Conservation (phyloP, 2,113 vertebrate species). For the Vicugna pacos region DNA sequence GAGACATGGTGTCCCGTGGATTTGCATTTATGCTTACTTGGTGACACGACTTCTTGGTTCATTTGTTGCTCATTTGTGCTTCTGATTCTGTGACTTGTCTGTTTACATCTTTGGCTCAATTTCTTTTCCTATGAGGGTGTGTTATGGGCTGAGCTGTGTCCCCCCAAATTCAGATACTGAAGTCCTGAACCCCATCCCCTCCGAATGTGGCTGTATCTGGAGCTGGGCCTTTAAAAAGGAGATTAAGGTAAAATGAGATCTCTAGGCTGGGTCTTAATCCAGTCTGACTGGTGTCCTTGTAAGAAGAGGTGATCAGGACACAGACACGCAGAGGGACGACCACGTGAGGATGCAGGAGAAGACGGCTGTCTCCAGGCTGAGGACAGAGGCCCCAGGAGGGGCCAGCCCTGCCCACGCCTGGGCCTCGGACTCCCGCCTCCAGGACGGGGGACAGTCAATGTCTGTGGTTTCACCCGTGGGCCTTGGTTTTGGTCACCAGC, state of each 20-base stretch:
- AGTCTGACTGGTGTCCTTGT: accelerated
- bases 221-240: accelerated
- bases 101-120: not conserved
- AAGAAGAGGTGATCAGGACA: not conserved
- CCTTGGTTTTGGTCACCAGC: not conserved
- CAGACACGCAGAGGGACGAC: not conserved
- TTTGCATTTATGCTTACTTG: accelerated
- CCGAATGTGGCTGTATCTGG: not conserved
- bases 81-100: not conserved
- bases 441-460: accelerated
- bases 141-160: not conserved
- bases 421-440: not conserved
- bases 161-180: accelerated
- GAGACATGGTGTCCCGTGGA: accelerated
- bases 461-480: not conserved
- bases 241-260: not conserved
- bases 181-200: not conserved
- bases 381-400: not conserved
- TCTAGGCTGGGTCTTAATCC: accelerated
- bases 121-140: not conserved
- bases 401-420: not conserved
- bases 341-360: accelerated
- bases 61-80: accelerated
- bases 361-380: accelerated
- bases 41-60: accelerated